Evolutionary conservation across 2,888 invertebrate genomes (phyloP).

Genomic region (Meloe dianella): DNA sequence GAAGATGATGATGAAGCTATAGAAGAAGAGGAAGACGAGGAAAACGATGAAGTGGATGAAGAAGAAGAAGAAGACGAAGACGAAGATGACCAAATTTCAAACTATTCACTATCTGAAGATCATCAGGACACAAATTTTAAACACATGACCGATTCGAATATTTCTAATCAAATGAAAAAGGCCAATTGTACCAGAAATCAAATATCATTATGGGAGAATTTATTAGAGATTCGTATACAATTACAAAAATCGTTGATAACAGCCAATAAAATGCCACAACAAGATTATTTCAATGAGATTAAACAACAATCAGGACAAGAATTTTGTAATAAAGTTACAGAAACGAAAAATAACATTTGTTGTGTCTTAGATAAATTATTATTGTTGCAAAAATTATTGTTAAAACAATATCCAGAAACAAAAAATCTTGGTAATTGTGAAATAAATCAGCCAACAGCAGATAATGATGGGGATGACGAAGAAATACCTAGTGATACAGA

Average conservation of each 20-base stretch:
- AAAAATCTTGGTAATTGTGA: constrained; percentile 58
- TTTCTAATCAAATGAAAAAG: constrained; percentile 68
- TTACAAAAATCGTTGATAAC: constrained; percentile 80
- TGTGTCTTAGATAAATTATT: constrained; percentile 70
- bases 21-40: constrained; percentile 24
- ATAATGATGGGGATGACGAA: constrained; percentile 65
- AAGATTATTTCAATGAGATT: constrained; percentile 62
- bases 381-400: constrained; percentile 65
- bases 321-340: constrained; percentile 62
- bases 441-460: constrained; percentile 39
- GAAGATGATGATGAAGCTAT: constrained; percentile 28
- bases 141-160: constrained; percentile 64
- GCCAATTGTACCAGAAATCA: constrained; percentile 74
- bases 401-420: constrained; percentile 74
- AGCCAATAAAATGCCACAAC: constrained; percentile 81
- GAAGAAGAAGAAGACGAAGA: constrained; percentile 28
- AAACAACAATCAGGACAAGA: constrained; percentile 56
- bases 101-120: constrained; percentile 15
- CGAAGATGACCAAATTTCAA: neutral
- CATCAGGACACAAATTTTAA: constrained; percentile 57
- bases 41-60: neutral
- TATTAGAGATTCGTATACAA: constrained; percentile 86
- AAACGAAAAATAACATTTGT: constrained; percentile 64
- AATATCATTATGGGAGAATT: constrained; percentile 79
- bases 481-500: constrained; percentile 71